Percentiles rank a stretch among this genome's conserved stretches.
These are phyloP conservation scores for Coilia nasus DNA, from an alignment of 2,797 vertebrate species.

Conservation along the genomic window DNA sequence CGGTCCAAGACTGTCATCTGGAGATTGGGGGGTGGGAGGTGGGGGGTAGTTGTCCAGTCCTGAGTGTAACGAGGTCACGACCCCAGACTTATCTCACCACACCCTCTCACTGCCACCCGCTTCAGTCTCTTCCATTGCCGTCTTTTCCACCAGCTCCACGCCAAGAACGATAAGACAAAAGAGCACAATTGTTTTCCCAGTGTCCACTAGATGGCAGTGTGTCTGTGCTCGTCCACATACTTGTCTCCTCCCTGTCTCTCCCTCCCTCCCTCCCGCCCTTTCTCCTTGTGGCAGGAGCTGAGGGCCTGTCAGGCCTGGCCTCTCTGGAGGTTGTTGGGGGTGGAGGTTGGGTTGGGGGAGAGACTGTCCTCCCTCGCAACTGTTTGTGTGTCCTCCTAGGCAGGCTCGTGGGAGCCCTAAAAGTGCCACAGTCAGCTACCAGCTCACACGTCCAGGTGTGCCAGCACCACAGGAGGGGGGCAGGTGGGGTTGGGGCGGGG, in stretches of 20 bases:
- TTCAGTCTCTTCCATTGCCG: neutral
- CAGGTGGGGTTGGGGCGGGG: neutral
- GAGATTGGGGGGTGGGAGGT: neutral
- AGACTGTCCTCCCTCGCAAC: too few species aligned
- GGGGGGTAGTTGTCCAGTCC: neutral
- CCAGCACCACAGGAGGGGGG: neutral
- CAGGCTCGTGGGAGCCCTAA: conserved; percentile 24
- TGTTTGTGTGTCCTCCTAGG: conserved; percentile 26
- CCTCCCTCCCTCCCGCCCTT: neutral
- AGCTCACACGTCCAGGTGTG: neutral
- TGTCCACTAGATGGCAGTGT: conserved; percentile 57
- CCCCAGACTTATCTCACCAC: neutral
- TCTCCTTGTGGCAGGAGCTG: neutral
- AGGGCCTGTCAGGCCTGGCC: conserved; percentile 37
- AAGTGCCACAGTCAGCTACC: conserved; percentile 38
- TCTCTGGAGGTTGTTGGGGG: conserved; percentile 31
- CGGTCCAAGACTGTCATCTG: neutral
- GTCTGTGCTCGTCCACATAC: conserved; percentile 13
- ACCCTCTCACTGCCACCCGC: neutral
- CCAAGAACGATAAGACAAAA: neutral
- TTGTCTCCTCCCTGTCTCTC: conserved; percentile 10
- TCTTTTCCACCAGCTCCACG: neutral
- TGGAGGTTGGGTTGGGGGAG: conserved; percentile 14
- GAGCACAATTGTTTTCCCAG: neutral
- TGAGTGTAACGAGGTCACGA: neutral